Base-by-base conservation (phyloP, 2,888 invertebrate genomes). In the Dendrolimus houi region DNA sequence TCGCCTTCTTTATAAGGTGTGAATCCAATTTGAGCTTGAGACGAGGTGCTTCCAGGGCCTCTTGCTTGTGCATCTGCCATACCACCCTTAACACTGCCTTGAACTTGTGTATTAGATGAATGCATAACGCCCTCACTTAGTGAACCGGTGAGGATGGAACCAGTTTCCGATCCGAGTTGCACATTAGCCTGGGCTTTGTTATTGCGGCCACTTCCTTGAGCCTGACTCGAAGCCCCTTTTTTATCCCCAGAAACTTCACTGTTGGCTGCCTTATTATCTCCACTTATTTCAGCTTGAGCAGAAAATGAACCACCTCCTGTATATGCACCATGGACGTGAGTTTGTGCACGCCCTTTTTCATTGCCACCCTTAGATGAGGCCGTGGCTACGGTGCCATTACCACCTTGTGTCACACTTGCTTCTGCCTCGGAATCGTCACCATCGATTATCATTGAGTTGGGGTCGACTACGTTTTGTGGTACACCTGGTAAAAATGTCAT, bases 11-110 rank as follows among this genome's bases (percentile, higher is more conserved):
- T 92, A 66, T 93, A 93, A 0, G 96, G 96, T 56, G 94, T 93
- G 73, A 97, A 96, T 1, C 96, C 96, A 60, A 97, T 96, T 85
- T 97, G 96, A 3, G 97, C 96, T 86, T 97, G 96, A 47, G 96
- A 96, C 0, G 96, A 96, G 1, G 96, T 96, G 69, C 94, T 95
- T 7, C 96, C 96, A 2, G 95, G 95, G 0, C 96, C 96, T 70
- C 94, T 94, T 0, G 96, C 95, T 87, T 96, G 96, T 0, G 96
- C 95, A 77, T 96, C 96, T 1, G 96, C 96, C 90, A 96, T 92
- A 7, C 96, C 96, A 14, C 97, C 96, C 80, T 94, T 95, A 42
- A 94, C 92, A 62, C 95, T 95, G 3, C 96, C 96, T 85, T 96
- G 95, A 0, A 96, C 95, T 89, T 95, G 94, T 7, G 94, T 93